These are phyloP conservation scores for Aurelia aurita complex sp. Pacific DNA, from an alignment of 30 jellyfish, hydroid and myxozoan species.

Conservation along the genomic window DNA sequence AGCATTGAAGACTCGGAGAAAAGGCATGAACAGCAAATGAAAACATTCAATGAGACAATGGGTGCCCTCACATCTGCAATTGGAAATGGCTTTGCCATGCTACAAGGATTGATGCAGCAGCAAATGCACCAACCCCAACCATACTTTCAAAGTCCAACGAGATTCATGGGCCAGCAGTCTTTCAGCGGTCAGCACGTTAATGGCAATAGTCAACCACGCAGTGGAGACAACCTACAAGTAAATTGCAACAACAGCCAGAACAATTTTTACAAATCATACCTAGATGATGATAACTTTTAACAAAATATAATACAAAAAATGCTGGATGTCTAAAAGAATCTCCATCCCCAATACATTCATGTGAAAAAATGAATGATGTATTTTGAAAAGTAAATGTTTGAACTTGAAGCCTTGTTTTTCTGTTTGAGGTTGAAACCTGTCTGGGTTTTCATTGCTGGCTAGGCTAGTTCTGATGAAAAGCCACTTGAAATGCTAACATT, in stretches of 20 bases:
- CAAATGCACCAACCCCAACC: conserved; percentile 25
- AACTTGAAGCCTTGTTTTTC: no score
- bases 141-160: conserved; percentile 8
- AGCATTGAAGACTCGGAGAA: conserved; percentile 12
- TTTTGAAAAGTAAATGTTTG: no score
- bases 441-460: no score
- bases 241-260: conserved; percentile 10
- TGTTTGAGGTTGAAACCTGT: no score
- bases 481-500: no score
- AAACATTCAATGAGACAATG: conserved; percentile 10
- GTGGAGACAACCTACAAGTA: conserved; percentile 7
- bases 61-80: conserved; percentile 27
- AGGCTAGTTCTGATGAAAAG: no score
- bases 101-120: conserved; percentile 34
- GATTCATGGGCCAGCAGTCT: conserved; percentile 19
- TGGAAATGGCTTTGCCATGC: conserved; percentile 23
- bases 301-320: not conserved
- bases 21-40: conserved; percentile 24
- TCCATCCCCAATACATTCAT: no score
- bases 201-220: conserved; percentile 4
- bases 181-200: conserved; percentile 11
- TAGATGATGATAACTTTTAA: conserved; percentile 12
- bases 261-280: conserved; percentile 5
- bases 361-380: no score
- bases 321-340: no score